Base-by-base conservation (phyloP, 2,113 vertebrate genomes). In the Catharus minimus region DNA sequence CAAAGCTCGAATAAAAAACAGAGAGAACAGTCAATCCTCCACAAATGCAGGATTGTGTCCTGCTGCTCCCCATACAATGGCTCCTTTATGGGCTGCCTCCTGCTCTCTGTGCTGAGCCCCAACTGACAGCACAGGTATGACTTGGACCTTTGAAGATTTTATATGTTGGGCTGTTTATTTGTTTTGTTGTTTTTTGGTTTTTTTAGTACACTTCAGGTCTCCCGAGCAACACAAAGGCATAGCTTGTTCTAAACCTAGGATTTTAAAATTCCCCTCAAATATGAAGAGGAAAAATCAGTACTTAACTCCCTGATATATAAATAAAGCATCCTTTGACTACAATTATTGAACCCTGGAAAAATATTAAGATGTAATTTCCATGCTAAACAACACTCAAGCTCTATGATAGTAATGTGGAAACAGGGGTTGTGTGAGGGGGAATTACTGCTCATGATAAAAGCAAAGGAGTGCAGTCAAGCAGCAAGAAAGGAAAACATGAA, bases 11-110 rank as follows among this genome's bases (percentile, higher is more conserved):
- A 94, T 93, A 86, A 95, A 93, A 90, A 87, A 39, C 4, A 13
- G 71, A 80, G 61, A 76, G 60, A 94, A 79, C 66, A 74, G 82
- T 49, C 82, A 95, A 15, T 92, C 68, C 71, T 78, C 43, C 41
- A 72, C 78, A 93, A 95, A 92, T 78, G 72, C 77, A 90, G 92
- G 82, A 90, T 85, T 95, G 79, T 93, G 73, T 58, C 36, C 77
- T 82, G 41, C 71, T 90, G 49, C 64, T 94, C 69, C 30, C 32
- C 68, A 28, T 71, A 96, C 93, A 95, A 95, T 69, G 78, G 23
- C 28, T 90, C 57, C 55, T 95, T 93, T 92, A 76, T 95, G 38
- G 53, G 27, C 69, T 86, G 56, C 67, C 77, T 93, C 43, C 52
- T 94, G 53, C 60, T 50, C 81, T 84, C 43, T 84, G 43, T 76